phyloP scores from a whole-genome alignment of 2,888 invertebrate species.

The Ophion obscuratus region DNA sequence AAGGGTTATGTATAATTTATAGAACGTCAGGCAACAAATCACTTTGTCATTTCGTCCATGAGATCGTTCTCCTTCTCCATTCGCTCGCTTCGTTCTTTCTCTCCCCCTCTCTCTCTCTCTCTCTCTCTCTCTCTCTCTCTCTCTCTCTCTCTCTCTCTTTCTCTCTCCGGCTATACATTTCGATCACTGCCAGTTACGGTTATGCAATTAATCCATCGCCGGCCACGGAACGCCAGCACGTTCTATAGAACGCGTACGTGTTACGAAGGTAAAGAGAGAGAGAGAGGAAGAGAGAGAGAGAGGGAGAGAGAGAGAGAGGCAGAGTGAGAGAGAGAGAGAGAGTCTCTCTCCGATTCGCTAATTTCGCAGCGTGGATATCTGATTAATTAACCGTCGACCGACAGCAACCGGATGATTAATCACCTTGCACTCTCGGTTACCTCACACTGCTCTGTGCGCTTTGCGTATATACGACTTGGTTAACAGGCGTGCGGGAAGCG shows the following conservation, averaged over 20 bases:
- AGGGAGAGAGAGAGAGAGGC: too few species aligned
- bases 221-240: too few species aligned
- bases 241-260: too few species aligned
- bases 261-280: slow-evolving; percentile 6
- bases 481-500: slow-evolving; percentile 39
- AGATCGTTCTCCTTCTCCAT: slow-evolving; percentile 15
- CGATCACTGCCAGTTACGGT: background rate
- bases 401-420: slow-evolving; percentile 76
- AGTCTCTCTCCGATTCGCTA: slow-evolving; percentile 59
- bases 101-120: slow-evolving; percentile 12
- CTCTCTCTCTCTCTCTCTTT: too few species aligned
- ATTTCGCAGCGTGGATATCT: slow-evolving; percentile 78
- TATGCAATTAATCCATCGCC: too few species aligned
- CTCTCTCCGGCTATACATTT: too few species aligned
- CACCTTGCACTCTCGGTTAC: slow-evolving; percentile 73
- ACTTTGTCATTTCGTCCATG: slow-evolving; percentile 60
- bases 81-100: background rate
- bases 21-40: slow-evolving; percentile 49
- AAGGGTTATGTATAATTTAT: slow-evolving; percentile 58
- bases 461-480: slow-evolving; percentile 30
- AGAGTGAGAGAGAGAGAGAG: slow-evolving; percentile 17
- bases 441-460: slow-evolving; percentile 27
- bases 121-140: too few species aligned
- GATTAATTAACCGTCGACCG: slow-evolving; percentile 81
- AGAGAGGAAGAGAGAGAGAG: background rate